A percentile compares a stretch with the other conserved stretches of the same genome.
Conservation (phyloP, 2,888 invertebrate genomes). For the Resseliella maxima region DNA sequence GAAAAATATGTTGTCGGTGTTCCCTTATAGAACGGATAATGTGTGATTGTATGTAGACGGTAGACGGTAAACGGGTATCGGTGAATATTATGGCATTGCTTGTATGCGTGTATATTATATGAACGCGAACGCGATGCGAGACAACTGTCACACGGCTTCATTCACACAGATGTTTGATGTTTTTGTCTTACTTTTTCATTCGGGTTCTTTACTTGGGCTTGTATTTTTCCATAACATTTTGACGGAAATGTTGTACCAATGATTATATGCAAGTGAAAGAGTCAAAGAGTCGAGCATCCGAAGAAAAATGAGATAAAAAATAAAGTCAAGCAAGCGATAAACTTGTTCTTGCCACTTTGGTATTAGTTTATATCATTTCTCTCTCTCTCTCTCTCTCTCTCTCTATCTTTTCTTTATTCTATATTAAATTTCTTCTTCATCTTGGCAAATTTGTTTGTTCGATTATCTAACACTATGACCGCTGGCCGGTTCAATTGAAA, state of each 20-base stretch:
- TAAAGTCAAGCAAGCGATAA: not conserved
- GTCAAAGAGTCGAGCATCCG: too few relatives aligned
- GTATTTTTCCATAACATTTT: not conserved
- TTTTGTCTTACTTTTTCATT: not conserved
- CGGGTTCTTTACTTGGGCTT: not conserved
- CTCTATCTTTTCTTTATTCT: not conserved
- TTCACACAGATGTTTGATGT: conserved; percentile 7
- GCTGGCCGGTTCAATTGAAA: conserved; percentile 3
- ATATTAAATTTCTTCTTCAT: not conserved
- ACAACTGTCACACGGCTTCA: not conserved
- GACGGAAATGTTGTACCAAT: not conserved
- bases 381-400: not conserved
- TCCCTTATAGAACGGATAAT: not conserved
- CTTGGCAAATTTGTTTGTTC: not conserved
- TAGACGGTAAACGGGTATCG: not conserved
- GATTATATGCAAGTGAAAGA: too few relatives aligned
- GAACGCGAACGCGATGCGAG: not conserved
- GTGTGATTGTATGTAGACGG: not conserved
- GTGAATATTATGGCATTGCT: too few relatives aligned
- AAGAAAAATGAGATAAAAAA: not conserved
- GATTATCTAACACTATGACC: conserved; percentile 15
- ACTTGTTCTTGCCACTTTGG: not conserved
- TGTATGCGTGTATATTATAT: not conserved
- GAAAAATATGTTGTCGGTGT: conserved; percentile 42
- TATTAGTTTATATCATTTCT: not conserved